A percentile compares a stretch with the other conserved stretches of the same genome.
phyloP scores from a whole-genome alignment of 2,888 invertebrate genomes.

The Theretra japonica region DNA sequence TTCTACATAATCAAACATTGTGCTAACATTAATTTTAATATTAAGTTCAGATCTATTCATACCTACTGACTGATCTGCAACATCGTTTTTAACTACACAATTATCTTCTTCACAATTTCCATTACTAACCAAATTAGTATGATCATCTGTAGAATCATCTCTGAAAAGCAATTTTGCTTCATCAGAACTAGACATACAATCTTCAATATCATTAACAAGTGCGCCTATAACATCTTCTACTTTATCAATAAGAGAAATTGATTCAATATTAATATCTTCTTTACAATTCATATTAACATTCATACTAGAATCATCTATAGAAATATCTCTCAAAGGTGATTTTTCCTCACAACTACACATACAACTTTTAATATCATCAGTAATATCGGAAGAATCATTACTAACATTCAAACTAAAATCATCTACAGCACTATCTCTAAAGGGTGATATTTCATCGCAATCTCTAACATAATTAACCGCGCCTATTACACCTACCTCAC shows the following conservation, averaged over 20 bases:
- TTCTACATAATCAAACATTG: no score
- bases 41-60: background rate
- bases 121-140: background rate
- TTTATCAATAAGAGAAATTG: background rate
- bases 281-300: background rate
- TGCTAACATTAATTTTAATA: background rate
- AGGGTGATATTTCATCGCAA: background rate
- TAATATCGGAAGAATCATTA: no score
- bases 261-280: background rate
- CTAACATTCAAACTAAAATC: no score
- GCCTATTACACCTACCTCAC: no score
- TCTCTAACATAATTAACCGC: background rate
- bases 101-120: background rate
- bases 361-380: no score
- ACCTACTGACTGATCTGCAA: background rate
- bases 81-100: background rate
- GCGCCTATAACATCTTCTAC: background rate
- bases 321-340: background rate
- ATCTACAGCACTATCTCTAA: background rate
- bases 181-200: background rate
- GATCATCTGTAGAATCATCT: no score
- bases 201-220: background rate
- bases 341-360: background rate
- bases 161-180: no score
- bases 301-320: background rate